Percentiles rank a stretch among this genome's conserved stretches.
phyloP scores from a whole-genome alignment of 53 echinoderm and acorn worm genomes.

The Holothuria scabra region DNA sequence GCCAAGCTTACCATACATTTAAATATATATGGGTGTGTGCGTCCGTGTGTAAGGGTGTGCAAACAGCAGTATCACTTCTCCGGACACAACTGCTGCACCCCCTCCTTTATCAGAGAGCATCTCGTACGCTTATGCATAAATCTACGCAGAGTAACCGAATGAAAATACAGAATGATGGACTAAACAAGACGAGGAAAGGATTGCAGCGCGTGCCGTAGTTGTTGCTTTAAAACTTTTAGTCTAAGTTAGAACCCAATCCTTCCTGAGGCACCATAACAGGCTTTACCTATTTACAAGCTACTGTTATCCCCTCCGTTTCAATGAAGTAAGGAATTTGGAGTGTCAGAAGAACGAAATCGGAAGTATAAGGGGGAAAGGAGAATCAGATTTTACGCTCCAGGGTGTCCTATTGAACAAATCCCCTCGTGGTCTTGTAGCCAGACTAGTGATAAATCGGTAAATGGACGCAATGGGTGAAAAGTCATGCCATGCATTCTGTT shows the following conservation, averaged over 20 bases:
- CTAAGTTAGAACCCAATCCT: conserved; percentile 1
- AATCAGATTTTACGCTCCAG: conserved; percentile 38
- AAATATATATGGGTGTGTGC: no score
- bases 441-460: background rate
- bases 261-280: conserved; percentile 36
- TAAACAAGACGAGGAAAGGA: no score
- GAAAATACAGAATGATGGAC: no score
- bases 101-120: no score
- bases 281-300: conserved; percentile 46
- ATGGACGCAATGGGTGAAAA: conserved; percentile 37
- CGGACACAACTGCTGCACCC: no score
- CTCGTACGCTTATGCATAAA: no score
- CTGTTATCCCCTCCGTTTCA: conserved; percentile 15
- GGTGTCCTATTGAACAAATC: conserved; percentile 44
- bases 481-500: background rate
- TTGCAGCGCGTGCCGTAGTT: background rate
- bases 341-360: conserved; percentile 32
- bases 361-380: conserved; percentile 6
- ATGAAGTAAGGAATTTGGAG: conserved; percentile 31
- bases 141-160: no score
- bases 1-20: no score
- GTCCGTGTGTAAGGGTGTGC: no score
- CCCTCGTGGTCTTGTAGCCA: conserved; percentile 14
- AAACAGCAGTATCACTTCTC: no score
- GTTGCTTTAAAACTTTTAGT: background rate